Evolutionary conservation across 2,113 vertebrate species (phyloP), one percentile per base, ranked within the genome.

Genomic region (Rhinolophus sinicus): DNA sequence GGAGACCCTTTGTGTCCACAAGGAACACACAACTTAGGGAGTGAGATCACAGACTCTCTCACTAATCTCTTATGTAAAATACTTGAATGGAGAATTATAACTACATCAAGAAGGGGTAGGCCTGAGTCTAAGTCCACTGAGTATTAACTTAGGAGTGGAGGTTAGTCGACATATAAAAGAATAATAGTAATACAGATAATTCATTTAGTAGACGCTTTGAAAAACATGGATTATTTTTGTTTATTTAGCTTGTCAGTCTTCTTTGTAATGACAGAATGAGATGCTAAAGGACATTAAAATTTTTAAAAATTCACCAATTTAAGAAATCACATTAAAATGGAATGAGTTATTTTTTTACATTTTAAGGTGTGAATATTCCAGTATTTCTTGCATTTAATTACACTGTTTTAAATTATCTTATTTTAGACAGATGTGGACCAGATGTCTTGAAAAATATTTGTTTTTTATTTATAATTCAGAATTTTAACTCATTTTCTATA

Each of bases 391-490:
- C 80, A 97, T 97, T 98, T 98, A 98, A 98, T 98, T 98, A 97
- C 60, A 97, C 93, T 98, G 96, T 97, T 98, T 98, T 97, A 98
- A 98, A 98, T 98, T 96, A 98, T 12, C 95, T 97, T 96, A 98
- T 94, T 98, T 98, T 96, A 98, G 97, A 98, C 98, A 99, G 98
- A 98, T 98, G 98, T 98, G 97, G 93, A 93, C 98, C 98, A 98
- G 93, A 98, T 98, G 98, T 97, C 98, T 97, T 98, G 95, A 97
- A 98, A 44, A 98, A 97, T 98, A 98, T 97, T 98, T 98, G 92
- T 44, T 97, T 69, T 97, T 98, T 94, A 98, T 98, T 98, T 98
- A 97, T 98, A 97, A 98, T 98, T 98, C 98, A 97, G 96, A 98
- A 97, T 98, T 98, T 98, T 95, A 97, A 93, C 96, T 98, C 98